Percentiles rank a stretch among this genome's conserved stretches.
These are phyloP conservation scores for Hylaeus volcanicus DNA, from an alignment of 1,140 invertebrate genomes.

Conservation along the genomic window DNA sequence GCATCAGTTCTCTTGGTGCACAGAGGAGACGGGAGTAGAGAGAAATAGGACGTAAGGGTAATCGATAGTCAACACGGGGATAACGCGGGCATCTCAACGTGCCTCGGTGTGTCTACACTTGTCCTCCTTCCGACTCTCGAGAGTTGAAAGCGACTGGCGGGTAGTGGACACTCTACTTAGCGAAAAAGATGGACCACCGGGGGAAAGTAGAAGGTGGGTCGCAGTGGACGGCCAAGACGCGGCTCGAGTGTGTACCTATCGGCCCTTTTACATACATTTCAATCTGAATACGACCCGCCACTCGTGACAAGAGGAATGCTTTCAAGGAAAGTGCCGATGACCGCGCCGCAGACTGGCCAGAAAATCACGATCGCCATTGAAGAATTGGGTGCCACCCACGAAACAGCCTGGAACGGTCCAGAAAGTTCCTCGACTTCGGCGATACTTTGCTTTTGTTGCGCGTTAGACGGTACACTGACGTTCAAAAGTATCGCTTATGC, in stretches of 20 bases:
- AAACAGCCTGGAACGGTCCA: conserved; percentile 26
- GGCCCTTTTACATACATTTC: conserved; percentile 57
- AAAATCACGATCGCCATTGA: conserved; percentile 58
- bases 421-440: not conserved
- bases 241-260: conserved; percentile 48
- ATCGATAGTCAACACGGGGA: conserved; percentile 46
- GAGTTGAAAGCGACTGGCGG: conserved; percentile 61
- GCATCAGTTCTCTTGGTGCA: conserved; percentile 7
- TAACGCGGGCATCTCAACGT: conserved; percentile 24
- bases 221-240: conserved; percentile 16
- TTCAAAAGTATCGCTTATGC: too few relatives aligned
- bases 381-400: conserved; percentile 48
- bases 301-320: conserved; percentile 20
- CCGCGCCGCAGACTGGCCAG: conserved; percentile 16
- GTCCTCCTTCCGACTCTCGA: conserved; percentile 56
- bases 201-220: conserved; percentile 27
- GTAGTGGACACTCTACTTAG: conserved; percentile 72
- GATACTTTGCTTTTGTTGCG: not conserved
- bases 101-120: conserved; percentile 40
- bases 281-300: conserved; percentile 38
- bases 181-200: conserved; percentile 43
- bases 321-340: conserved; percentile 47
- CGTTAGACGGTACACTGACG: too few relatives aligned
- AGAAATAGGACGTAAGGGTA: conserved; percentile 35
- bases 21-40: not conserved